Evolutionary conservation across 1,140 invertebrate species (phyloP), one percentile per base, ranked within the genome.

Genomic region (Batillaria attramentaria): DNA sequence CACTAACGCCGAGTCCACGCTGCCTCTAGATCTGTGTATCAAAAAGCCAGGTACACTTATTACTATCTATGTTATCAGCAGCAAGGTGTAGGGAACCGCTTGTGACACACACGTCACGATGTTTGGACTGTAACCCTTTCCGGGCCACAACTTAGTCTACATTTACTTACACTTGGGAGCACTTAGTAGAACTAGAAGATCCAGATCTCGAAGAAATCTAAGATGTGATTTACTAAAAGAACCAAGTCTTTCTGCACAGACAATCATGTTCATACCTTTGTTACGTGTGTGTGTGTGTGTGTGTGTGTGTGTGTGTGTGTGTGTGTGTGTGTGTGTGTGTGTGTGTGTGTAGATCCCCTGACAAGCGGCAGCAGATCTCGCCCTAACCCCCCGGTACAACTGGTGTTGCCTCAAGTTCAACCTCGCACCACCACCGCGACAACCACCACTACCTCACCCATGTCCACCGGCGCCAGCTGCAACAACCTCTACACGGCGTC

Each of bases 321-420:
- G 62, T 31, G 62, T 33, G 62, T 65, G 62, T 33, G 31, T 31
- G 31, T 65, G 62, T 8, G 16, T 65, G 62, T 24, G 62, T 65
- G 62, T 65, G 62, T 65, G 62, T 33, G 62, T 50, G 13, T 50
- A 13, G 46, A 50, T 13, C 13, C 24, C 13, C 13, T 50, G 24
- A 50, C 46, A 50, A 50, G n/a, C 13, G 41, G 41, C 35, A 39
- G 0, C 39, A 33, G 68, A 20, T 20, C 37, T 2, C 66, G 35
- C 68, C 28, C 41, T 35, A 54, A 81, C 50, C 80, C 57, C 24
- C 80, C 80, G n/a, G 76, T 81, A 13, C 80, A 81, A 50, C 65
- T 81, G 76, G 80, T 81, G 24, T 50, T 81, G 33, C 80, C 80
- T 0, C 73, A 75, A 57, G 57, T 75, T 13, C 80, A 81, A 20